phyloP scores from a whole-genome alignment of 2,888 invertebrate genomes.

The Cactoblastis cactorum region DNA sequence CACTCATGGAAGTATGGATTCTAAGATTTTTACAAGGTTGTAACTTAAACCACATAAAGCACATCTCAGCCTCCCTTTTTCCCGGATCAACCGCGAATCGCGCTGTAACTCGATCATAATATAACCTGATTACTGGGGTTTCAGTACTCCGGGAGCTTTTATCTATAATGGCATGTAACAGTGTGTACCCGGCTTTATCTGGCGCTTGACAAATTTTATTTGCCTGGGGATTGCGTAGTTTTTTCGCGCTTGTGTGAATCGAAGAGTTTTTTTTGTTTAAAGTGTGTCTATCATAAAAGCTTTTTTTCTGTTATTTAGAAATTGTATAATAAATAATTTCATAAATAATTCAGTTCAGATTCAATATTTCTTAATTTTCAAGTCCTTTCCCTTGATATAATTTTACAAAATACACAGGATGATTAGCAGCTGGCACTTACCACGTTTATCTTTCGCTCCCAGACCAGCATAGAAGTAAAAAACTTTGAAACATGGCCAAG shows the following conservation, averaged over 20 bases:
- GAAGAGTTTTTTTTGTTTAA: no score
- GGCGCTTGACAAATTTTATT: constrained; percentile 22
- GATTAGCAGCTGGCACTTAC: no score
- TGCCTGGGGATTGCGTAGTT: not conserved
- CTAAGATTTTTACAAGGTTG: not conserved
- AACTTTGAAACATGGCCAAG: not conserved
- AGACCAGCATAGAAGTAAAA: no score
- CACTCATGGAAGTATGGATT: no score
- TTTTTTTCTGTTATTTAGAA: no score
- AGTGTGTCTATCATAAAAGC: not conserved
- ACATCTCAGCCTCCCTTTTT: constrained; percentile 40
- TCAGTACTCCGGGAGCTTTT: constrained; percentile 59
- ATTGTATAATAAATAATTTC: no score
- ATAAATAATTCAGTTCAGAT: no score
- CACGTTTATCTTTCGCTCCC: no score
- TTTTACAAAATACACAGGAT: no score
- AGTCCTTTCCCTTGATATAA: no score
- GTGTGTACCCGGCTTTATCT: constrained; percentile 29
- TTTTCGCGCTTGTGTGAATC: not conserved
- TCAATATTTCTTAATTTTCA: no score
- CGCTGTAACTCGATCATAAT: constrained; percentile 68
- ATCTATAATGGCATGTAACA: constrained; percentile 59
- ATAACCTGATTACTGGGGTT: constrained; percentile 63
- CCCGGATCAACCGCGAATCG: constrained; percentile 55
- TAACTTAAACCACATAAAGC: constrained; percentile 20